Evolutionary conservation across 2,113 vertebrate species (phyloP), one percentile per base, ranked within the genome.

Genomic region (Platysternon megacephalum): DNA sequence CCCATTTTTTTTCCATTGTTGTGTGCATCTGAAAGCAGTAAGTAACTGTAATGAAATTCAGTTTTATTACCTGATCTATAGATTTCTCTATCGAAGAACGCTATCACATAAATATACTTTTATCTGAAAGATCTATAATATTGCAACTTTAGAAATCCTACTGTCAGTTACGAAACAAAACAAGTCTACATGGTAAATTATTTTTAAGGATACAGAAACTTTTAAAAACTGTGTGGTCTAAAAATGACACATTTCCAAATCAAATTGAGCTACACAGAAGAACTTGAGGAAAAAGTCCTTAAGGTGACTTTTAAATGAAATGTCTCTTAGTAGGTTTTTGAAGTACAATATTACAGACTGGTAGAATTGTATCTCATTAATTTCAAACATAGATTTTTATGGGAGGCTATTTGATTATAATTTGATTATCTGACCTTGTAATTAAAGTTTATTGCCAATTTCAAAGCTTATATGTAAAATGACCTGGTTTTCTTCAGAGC

Each of bases 341-440:
- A 97, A 97, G 97, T 96, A 95, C 91, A 35, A 44, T 96, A 97
- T 97, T 97, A 97, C 94, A 88, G 74, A 96, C 92, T 95, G 94
- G 97, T 98, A 97, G 98, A 92, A 98, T 97, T 94, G 98, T 98
- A 96, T 98, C 97, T 98, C 98, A 97, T 98, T 98, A 98, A 98
- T 98, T 98, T 98, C 98, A 96, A 97, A 98, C 98, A 98, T 90
- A 98, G 98, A 95, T 98, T 98, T 97, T 98, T 98, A 98, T 98
- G 97, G 93, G 97, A 97, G 97, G 96, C 97, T 97, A 98, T 98
- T 98, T 98, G 98, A 98, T 98, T 98, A 98, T 98, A 98, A 98
- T 98, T 98, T 98, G 98, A 98, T 98, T 98, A 98, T 98, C 98
- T 98, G 98, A 98, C 98, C 98, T 98, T 95, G 97, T 98, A 98